Evolutionary conservation across 2,888 invertebrate species (phyloP), one percentile per base, ranked within the genome.

Genomic region (Ophion slaviceki): DNA sequence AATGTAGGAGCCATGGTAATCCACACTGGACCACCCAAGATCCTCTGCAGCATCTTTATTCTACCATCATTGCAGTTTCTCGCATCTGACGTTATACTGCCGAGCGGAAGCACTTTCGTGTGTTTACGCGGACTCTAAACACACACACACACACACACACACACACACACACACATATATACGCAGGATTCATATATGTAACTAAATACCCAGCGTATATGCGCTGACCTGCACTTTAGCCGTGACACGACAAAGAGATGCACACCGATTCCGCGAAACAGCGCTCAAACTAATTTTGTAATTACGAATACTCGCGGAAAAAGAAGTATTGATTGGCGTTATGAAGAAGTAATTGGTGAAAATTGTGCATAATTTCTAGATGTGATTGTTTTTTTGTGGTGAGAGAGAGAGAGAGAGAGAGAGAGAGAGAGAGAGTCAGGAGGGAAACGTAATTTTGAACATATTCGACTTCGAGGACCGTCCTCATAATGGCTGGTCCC

Each of bases 21-120:
- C 76, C 70, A 28, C 79, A 57, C 76, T 47, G 45, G 86, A 86
- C 86, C 86, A 86, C 86, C 86, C 86, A 86, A 71, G 70, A 84
- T 53, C 72, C 83, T 64, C 24, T 78, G 61, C 66, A 75, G 78
- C 74, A 79, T 84, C 86, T 81, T 86, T 74, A 81, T 84, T 79
- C 75, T 70, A 71, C 77, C 86, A 84, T 83, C 80, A 74, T 80
- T 79, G 47, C 66, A 67, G 71, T 68, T 72, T 72, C 76, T 80
- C 71, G 67, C 80, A 62, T 86, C 77, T 80, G 68, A 68, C 83
- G 68, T 84, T 84, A 76, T 75, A 84, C 78, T 75, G 68, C 84
- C 78, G 61, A 81, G 75, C 80, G 81, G 78, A 84, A 84, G 81
- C 81, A 67, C 84, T 86, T 79, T 81, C 40, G 53, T 71, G 72